Base-by-base conservation (phyloP, 2,888 invertebrate genomes). In the Sphaeridia pumilis region DNA sequence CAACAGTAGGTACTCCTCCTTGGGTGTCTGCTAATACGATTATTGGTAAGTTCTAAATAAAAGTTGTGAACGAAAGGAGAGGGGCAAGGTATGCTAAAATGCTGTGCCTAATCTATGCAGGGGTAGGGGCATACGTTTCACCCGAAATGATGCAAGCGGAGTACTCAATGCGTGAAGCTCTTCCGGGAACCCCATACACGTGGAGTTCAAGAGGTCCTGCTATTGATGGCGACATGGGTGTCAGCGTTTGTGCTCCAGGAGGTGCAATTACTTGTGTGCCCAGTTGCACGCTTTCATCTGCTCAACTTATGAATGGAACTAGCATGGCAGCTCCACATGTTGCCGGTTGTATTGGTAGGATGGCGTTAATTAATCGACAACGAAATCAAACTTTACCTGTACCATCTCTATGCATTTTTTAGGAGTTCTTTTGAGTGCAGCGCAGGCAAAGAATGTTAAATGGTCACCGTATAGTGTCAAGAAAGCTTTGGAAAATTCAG, bases 71-170 rank as follows among this genome's bases (percentile, higher is more conserved):
- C n/a, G n/a, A n/a, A n/a, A n/a, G n/a, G n/a, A n/a, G n/a, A n/a
- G n/a, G n/a, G n/a, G n/a, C n/a, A n/a, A n/a, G n/a, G n/a, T n/a
- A n/a, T n/a, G n/a, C n/a, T n/a, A n/a, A n/a, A n/a, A n/a, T n/a
- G n/a, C n/a, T n/a, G n/a, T n/a, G n/a, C n/a, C 27, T 5, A 14
- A 52, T 49, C 45, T 56, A 63, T 62, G 25, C 68, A 81, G 84
- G 85, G 54, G 90, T 97, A 50, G 95, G 94, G 20, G 97, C 97
- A 14, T 95, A 92, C 73, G 90, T 97, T 57, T 93, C 94, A 0
- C 88, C 94, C 0, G 90, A 92, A 68, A 97, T 97, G 94, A 93
- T 93, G 88, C 76, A 83, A 49, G 90, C 93, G 1, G 90, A 93
- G 69, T 95, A 95, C 75, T 87, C 92, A 0, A 77, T 95, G 75